phyloP scores from a whole-genome alignment of 2,113 vertebrate species.

The Antennarius striatus region DNA sequence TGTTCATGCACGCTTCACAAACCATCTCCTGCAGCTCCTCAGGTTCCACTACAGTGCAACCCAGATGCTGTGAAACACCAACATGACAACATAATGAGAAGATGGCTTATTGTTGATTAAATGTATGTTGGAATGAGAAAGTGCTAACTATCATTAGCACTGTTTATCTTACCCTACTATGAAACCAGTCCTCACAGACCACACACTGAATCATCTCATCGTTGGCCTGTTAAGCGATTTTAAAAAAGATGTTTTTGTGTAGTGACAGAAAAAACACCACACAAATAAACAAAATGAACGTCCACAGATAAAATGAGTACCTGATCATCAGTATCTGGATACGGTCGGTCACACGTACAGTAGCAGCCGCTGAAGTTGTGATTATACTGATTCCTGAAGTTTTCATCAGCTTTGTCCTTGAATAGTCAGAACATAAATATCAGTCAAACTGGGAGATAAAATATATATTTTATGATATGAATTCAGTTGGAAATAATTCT shows the following conservation, averaged over 20 bases:
- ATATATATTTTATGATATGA: too few species aligned
- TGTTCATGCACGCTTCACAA: conserved; percentile 91
- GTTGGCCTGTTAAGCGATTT: conserved; percentile 77
- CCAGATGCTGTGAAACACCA: conserved; percentile 84
- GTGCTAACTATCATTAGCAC: neutral
- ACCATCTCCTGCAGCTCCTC: conserved; percentile 95
- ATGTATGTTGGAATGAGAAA: neutral
- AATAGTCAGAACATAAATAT: neutral
- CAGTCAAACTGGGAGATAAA: neutral
- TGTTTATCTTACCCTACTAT: conserved; percentile 84
- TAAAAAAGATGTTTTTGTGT: neutral
- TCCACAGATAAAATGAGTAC: conserved; percentile 55
- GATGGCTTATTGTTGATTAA: neutral
- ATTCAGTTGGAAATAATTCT: neutral
- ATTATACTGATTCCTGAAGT: conserved; percentile 88
- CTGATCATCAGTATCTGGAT: conserved; percentile 92
- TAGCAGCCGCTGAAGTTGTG: conserved; percentile 94
- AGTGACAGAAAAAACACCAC: neutral
- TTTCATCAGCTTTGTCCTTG: conserved; percentile 86
- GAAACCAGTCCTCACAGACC: conserved; percentile 97
- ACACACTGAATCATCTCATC: conserved; percentile 98
- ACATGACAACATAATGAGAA: neutral
- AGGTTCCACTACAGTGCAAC: conserved; percentile 81
- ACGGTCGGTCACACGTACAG: conserved; percentile 92
- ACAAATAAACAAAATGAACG: neutral